Percentiles rank a stretch among this genome's conserved stretches.
Conservation (phyloP, 2,888 invertebrate species). For the Scaptomyza cyrtandrae region DNA sequence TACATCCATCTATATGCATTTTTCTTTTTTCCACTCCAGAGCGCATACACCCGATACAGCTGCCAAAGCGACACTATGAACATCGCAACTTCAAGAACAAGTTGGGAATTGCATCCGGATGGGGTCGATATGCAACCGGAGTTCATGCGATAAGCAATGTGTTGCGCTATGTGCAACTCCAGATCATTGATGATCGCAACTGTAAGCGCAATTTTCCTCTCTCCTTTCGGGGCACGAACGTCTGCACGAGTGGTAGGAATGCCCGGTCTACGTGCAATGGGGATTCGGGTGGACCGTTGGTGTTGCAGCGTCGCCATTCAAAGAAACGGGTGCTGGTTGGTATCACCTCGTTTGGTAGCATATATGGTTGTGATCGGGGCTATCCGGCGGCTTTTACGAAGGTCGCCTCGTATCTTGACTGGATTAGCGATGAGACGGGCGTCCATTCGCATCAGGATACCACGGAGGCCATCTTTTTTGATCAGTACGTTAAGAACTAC, state of each 20-base stretch:
- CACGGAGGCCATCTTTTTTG: constrained; percentile 69
- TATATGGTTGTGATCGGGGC: constrained; percentile 82
- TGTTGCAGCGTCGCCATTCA: constrained; percentile 74
- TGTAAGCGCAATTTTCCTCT: constrained; percentile 84
- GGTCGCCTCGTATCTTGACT: constrained; percentile 82
- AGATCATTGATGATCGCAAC: constrained; percentile 82
- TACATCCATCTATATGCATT: background rate
- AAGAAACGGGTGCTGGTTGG: constrained; percentile 81
- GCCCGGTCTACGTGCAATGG: constrained; percentile 85
- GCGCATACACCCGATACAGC: constrained; percentile 83
- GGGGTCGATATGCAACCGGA: constrained; percentile 85
- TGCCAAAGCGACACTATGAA: constrained; percentile 82
- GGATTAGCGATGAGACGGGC: constrained; percentile 82
- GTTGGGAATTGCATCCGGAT: constrained; percentile 84
- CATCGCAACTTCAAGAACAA: constrained; percentile 82
- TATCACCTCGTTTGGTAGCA: constrained; percentile 83
- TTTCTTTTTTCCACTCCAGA: constrained; percentile 65
- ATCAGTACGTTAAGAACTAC: constrained; percentile 66
- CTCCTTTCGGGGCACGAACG: constrained; percentile 83
- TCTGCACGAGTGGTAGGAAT: constrained; percentile 83
- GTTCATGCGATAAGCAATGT: constrained; percentile 84
- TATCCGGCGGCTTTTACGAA: constrained; percentile 83
- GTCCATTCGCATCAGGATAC: constrained; percentile 72
- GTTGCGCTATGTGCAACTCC: constrained; percentile 83
- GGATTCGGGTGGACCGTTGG: constrained; percentile 84